A percentile compares a stretch with the other conserved stretches of the same genome.
phyloP scores from a whole-genome alignment of 1,140 invertebrate genomes.

The Planococcus citri region DNA sequence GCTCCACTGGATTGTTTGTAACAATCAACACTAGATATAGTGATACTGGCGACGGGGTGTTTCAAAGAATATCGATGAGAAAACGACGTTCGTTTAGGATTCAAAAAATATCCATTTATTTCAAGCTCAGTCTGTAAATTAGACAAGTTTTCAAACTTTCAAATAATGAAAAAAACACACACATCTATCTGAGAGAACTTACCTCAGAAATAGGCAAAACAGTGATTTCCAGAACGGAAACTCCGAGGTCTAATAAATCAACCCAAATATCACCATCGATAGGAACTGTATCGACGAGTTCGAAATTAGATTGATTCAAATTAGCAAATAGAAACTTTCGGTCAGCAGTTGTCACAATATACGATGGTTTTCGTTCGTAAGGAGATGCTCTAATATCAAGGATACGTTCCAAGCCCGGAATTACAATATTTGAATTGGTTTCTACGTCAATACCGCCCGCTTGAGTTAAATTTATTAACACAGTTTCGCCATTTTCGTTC shows the following conservation, averaged over 20 bases:
- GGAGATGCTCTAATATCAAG: not conserved
- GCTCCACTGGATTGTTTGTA: not conserved
- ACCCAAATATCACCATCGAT: not conserved
- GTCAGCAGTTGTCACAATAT: not conserved
- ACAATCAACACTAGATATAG: not conserved
- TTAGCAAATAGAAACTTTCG: not conserved
- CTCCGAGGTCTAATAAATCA: not conserved
- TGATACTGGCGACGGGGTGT: not conserved
- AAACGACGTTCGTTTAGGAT: not conserved
- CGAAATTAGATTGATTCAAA: not conserved
- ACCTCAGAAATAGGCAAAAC: not conserved
- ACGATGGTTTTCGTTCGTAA: not conserved
- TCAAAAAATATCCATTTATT: conserved; percentile 3
- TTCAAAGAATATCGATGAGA: not conserved
- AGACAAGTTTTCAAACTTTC: not conserved
- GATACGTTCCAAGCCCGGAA: not conserved
- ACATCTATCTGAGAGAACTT: not conserved
- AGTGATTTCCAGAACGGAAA: not conserved
- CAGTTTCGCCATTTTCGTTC: not conserved
- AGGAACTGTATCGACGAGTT: not conserved
- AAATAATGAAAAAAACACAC: not conserved
- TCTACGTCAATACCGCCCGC: not conserved
- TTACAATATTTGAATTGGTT: not conserved
- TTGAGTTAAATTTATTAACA: not conserved
- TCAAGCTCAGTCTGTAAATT: not conserved